Percentiles rank a stretch among this genome's conserved stretches.
These are phyloP conservation scores for Netelia virgata DNA, from an alignment of 2,888 invertebrate genomes.

Conservation along the genomic window DNA sequence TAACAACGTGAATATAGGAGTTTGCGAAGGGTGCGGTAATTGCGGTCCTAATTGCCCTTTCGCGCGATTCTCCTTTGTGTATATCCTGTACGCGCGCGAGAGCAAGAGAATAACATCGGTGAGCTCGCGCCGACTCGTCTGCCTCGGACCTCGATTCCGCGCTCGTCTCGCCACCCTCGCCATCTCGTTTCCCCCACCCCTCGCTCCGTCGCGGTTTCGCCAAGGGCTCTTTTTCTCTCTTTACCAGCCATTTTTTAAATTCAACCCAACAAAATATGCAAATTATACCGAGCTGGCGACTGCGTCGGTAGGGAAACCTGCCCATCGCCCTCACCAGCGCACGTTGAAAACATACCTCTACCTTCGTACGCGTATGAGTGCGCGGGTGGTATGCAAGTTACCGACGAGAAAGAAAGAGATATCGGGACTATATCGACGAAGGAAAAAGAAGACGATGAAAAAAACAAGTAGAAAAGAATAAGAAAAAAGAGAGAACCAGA, in stretches of 20 bases:
- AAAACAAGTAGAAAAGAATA: slow-evolving; percentile 20
- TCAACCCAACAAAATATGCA: slow-evolving; percentile 80
- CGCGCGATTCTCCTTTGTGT: slow-evolving; percentile 69
- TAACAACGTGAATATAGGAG: slow-evolving; percentile 47
- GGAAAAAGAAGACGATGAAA: slow-evolving; percentile 1
- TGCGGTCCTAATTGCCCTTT: slow-evolving; percentile 70
- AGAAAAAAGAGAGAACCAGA: slow-evolving; percentile 69
- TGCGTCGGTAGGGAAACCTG: slow-evolving; percentile 32
- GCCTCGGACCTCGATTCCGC: slow-evolving; percentile 41
- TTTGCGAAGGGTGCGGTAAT: slow-evolving; percentile 66
- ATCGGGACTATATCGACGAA: slow-evolving; percentile 36
- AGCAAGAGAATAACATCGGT: slow-evolving; percentile 44
- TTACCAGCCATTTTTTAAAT: slow-evolving; percentile 43
- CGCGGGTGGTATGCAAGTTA: slow-evolving; percentile 52
- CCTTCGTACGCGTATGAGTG: not conserved
- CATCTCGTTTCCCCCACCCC: not conserved
- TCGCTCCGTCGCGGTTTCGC: slow-evolving; percentile 33
- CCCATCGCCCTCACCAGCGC: slow-evolving; percentile 3
- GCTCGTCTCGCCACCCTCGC: slow-evolving; percentile 40
- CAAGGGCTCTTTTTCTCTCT: slow-evolving; percentile 30
- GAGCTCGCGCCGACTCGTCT: slow-evolving; percentile 49
- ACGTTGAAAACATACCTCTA: no score
- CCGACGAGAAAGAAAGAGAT: slow-evolving; percentile 44
- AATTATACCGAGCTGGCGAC: slow-evolving; percentile 74
- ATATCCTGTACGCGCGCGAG: slow-evolving; percentile 50